A percentile compares a stretch with the other conserved stretches of the same genome.
Conservation (phyloP, 1,140 invertebrate species). For the Drosophila santomea region DNA sequence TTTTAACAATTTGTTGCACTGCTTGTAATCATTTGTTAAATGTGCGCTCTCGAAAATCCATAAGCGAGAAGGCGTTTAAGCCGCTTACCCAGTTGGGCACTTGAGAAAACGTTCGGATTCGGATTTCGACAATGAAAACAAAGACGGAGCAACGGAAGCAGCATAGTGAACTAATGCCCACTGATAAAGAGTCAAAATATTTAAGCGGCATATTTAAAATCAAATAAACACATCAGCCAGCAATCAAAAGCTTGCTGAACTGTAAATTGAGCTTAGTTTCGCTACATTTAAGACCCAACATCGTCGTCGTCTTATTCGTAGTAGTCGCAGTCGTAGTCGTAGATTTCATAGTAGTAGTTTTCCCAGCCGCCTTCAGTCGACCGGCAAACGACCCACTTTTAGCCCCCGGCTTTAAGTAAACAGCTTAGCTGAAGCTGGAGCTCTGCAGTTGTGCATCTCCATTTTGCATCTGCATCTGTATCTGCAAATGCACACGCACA, state of each 20-base stretch:
- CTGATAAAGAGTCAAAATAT: slow-evolving; percentile 77
- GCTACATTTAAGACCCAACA: slow-evolving; percentile 65
- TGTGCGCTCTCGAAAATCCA: slow-evolving; percentile 52
- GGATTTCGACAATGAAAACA: slow-evolving; percentile 43
- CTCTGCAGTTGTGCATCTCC: slow-evolving; percentile 1
- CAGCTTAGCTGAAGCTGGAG: slow-evolving; percentile 62
- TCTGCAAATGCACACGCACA: slow-evolving; percentile 25
- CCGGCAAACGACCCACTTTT: slow-evolving; percentile 64
- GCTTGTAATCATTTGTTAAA: slow-evolving; percentile 83
- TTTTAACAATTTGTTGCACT: slow-evolving; percentile 79
- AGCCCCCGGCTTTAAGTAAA: slow-evolving; percentile 60
- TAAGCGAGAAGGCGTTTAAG: slow-evolving; percentile 70
- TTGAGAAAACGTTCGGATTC: slow-evolving; percentile 26
- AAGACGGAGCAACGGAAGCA: slow-evolving; percentile 22
- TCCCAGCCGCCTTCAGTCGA: slow-evolving; percentile 42
- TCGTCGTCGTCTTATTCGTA: background rate
- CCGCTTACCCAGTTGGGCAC: slow-evolving; percentile 60
- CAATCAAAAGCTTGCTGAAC: slow-evolving; percentile 78
- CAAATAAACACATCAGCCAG: slow-evolving; percentile 79
- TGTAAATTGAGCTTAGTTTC: slow-evolving; percentile 79
- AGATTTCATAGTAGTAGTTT: slow-evolving; percentile 17
- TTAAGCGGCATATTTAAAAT: slow-evolving; percentile 82
- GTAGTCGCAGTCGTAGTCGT: background rate
- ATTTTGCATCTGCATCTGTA: slow-evolving; percentile 5
- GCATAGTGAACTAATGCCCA: slow-evolving; percentile 49